Base-by-base conservation (phyloP, 2,888 invertebrate species). In the Anoncus sp. region DNA sequence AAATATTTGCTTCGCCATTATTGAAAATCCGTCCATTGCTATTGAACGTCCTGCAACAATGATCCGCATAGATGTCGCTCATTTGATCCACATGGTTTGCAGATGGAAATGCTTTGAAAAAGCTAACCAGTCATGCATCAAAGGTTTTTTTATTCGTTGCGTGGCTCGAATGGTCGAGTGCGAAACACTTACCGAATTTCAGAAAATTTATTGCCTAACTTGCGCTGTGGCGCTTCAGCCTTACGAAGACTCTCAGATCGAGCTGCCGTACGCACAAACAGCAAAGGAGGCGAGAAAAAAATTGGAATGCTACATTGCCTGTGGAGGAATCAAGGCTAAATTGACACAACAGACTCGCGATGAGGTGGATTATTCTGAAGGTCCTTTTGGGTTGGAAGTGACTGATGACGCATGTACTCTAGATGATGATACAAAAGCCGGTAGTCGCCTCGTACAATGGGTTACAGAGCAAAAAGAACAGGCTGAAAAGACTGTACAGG, bases 81-180 rank as follows among this genome's bases (percentile, higher is more conserved):
- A 80, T 40, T 69, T 79, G 20, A 66, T 75, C 7, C 69, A 80
- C 20, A 35, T 74, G n/a, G 53, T 80, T 22, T 63, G 62, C 20
- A n/a, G 60, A n/a, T 77, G 71, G 77, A 71, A 51, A 31, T 70
- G 70, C 24, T 79, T 65, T 38, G 9, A 38, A 10, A 10, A 6
- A 35, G 57, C 6, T 18, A 12, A 6, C 12, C 66, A 67, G n/a
- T 14, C 38, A 20, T 27, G 20, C 10, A 67, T 78, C 14, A 80
- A 70, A 53, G 77, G 77, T 9, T 80, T 80, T 24, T 80, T 62
- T 45, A 53, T 77, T 12, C 60, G 77, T 10, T 74, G 69, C 38
- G 20, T 77, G 31, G 73, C 70, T 3, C n/a, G 74, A n/a, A 45
- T 70, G 57, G 20, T 59, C 5, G 70, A 70, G 2, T 40, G 24